Percentiles rank a stretch among this genome's conserved stretches.
phyloP scores from a whole-genome alignment of 2,113 vertebrate species.

The Proteles cristata region DNA sequence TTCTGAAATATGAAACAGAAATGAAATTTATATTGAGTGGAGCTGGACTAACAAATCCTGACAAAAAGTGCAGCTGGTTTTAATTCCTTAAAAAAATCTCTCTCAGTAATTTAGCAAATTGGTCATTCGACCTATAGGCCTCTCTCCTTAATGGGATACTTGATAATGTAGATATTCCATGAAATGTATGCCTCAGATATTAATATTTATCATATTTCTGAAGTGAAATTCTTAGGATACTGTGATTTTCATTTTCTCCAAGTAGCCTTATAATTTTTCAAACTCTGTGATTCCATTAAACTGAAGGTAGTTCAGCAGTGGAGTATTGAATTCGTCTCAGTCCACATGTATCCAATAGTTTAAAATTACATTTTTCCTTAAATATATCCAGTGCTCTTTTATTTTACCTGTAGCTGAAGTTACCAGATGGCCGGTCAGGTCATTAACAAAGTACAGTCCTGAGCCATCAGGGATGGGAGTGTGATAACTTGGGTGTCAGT shows the following conservation, averaged over 20 bases:
- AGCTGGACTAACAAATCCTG: not conserved
- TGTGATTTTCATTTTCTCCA: not conserved
- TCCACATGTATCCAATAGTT: not conserved
- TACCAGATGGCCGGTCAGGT: not conserved
- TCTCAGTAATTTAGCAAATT: not conserved
- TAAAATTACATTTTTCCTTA: not conserved
- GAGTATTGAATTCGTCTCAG: not conserved
- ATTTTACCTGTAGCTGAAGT: not conserved
- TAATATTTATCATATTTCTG: not conserved
- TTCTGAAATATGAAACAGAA: slow-evolving; percentile 21
- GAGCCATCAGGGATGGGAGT: not conserved
- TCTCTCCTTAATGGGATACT: not conserved
- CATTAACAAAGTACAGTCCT: not conserved
- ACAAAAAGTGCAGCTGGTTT: not conserved
- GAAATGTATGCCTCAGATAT: not conserved
- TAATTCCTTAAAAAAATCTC: not conserved
- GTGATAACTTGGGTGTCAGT: not conserved
- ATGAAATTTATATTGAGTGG: not conserved
- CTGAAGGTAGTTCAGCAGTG: not conserved
- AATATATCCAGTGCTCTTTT: not conserved
- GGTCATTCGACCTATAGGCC: not conserved
- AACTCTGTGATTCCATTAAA: slow-evolving; percentile 13
- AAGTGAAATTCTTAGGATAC: not conserved
- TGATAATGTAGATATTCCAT: not conserved
- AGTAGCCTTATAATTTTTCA: not conserved